Conservation (phyloP, 2,888 invertebrate species). For the Rhingia campestris region DNA sequence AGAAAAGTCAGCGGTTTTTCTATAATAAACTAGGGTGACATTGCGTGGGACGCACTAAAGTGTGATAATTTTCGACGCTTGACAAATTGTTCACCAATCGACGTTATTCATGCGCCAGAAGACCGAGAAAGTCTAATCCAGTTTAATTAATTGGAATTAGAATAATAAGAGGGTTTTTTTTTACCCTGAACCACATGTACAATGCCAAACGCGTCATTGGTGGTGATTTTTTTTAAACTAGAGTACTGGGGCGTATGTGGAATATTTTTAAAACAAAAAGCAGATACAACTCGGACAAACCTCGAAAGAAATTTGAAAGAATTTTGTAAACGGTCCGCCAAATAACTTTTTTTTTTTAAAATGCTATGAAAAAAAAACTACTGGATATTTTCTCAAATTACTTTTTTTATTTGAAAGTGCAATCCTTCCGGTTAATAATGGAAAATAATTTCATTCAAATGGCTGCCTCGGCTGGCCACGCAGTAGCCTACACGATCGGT, state of each 20-base stretch:
- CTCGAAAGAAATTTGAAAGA: too few species aligned
- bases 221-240: neutral
- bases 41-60: neutral
- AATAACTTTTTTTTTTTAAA: too few species aligned
- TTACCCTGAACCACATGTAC: conserved; percentile 11
- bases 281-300: neutral
- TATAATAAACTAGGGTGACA: neutral
- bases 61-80: conserved; percentile 13
- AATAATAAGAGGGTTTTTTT: conserved; percentile 12
- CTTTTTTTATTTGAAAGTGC: too few species aligned
- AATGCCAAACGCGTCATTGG: neutral
- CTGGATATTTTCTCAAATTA: too few species aligned
- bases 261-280: neutral
- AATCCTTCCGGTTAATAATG: too few species aligned
- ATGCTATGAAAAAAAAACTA: too few species aligned
- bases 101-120: neutral
- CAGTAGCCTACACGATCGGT: too few species aligned
- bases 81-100: conserved; percentile 15
- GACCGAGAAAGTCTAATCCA: conserved; percentile 22
- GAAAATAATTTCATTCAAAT: too few species aligned
- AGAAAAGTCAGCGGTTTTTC: neutral
- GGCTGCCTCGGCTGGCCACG: too few species aligned
- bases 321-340: too few species aligned
- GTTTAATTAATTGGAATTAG: conserved; percentile 30
- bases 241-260: conserved; percentile 2